Evolutionary conservation across 1,140 invertebrate genomes (phyloP), one percentile per base, ranked within the genome.

Genomic region (Chelonus insularis): DNA sequence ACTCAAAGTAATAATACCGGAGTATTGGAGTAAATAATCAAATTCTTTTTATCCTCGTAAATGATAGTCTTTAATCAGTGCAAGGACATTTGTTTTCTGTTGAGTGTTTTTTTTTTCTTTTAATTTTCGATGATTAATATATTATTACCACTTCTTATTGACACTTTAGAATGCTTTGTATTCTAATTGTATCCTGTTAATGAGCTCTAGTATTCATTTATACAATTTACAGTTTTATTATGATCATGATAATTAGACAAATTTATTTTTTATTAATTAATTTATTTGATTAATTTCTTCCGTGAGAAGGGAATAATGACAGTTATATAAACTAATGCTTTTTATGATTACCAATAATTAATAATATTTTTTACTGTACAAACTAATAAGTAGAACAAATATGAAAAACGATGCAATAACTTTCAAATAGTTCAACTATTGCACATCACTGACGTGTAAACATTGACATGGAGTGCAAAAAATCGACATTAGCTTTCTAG

Each of bases 1-100:
- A 50, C 47, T 50, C 12, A 45, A 45, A 20, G 9, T 18, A 9
- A 16, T 12, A 52, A 29, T 20, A 50, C 29, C 32, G 16, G 36
- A 25, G 50, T 52, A 29, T 12, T 45, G 45, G 4, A 32, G 14
- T 29, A 47, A 29, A 37, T 47, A 21, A 7, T 20, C 47, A 32
- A 11, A 32, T 23, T n/a, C 47, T 50, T 23, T 20, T 11, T 25
- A 23, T 50, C 47, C 47, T 50, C 47, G 47, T 50, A 50, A 50
- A 50, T 25, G 11, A 9, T 32, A 29, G 6, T 50, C 8, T 23
- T 12, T 59, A 59, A 37, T 34, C 45, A 37, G 57, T 59, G 57
- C 57, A 59, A 59, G 57, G 57, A 50, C 57, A 34, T 37, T 50
- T 34, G 12, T 6, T 39, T 25, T 32, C 21, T 47, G 18, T 25